Base-by-base conservation (phyloP, 2,797 vertebrate genomes). In the Ptychobarbus kaznakovi region DNA sequence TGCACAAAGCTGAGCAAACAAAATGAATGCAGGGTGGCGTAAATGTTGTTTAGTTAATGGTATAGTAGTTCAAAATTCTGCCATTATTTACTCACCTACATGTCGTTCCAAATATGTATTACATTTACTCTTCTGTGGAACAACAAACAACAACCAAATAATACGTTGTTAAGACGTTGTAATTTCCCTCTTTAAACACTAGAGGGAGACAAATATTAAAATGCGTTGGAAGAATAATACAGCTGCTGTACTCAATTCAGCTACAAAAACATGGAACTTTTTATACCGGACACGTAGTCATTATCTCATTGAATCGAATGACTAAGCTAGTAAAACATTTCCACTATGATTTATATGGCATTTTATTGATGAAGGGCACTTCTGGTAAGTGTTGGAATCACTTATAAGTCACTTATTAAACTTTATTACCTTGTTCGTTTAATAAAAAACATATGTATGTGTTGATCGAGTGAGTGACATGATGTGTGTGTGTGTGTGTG, bases 351-450 rank as follows among this genome's bases (percentile, higher is more conserved):
- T 61, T 82, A 46, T 63, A 53, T 38, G 35, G 3, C 1, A 18
- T 22, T 65, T 44, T 65, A 74, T 61, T 49, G 28, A 65, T 38
- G 40, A 58, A 58, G 22, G 1, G 10, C 18, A 46, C n/a, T 72
- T 58, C 38, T 58, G 66, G 15, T 58, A 73, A 82, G n/a, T 46
- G 32, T 18, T 40, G 20, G 20, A 38, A 51, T 80, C 79, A 12
- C 7, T 42, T 77, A 77, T 61, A 25, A 25, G 75, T 78, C 35
- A 78, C 75, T 16, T 61, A 78, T 78, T 78, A 61, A 61, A 61
- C 22, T 18, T 61, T 61, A 61, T 28, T 11, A 11, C 53, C 56
- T 78, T 78, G 75, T 25, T 10, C 40, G 51, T 40, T 40, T 56
- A 77, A 58, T 38, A 16, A n/a, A n/a, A 18, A 76, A 3, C 53